Percentiles rank a stretch among this genome's conserved stretches.
These are phyloP conservation scores for Parapristionchus giblindavisi DNA, from an alignment of 2,888 invertebrate genomes.

Conservation along the genomic window DNA sequence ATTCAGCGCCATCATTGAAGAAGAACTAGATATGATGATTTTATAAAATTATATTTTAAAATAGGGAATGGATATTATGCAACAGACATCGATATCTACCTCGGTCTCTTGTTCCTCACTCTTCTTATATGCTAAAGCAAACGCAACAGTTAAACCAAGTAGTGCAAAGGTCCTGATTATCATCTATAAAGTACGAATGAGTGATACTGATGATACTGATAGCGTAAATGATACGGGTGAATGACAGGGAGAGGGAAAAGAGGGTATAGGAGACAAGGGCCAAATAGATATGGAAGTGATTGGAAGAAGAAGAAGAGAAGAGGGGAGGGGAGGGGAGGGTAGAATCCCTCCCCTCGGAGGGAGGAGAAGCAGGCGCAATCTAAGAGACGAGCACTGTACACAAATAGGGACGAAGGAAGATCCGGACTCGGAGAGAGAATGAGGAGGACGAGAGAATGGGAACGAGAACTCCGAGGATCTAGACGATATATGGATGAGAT, in stretches of 20 bases:
- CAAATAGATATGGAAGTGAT: constrained; percentile 11
- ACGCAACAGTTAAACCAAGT: not conserved
- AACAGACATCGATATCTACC: not conserved
- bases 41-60: not conserved
- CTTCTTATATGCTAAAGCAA: constrained; percentile 3
- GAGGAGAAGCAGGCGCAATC: not conserved
- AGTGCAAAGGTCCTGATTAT: constrained; percentile 33
- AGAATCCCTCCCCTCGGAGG: not conserved
- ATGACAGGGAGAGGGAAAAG: not conserved
- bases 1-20: constrained; percentile 53
- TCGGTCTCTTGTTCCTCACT: constrained; percentile 16
- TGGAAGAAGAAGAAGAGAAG: constrained; percentile 6
- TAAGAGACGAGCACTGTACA: not conserved
- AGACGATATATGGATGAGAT: no score
- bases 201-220: constrained; percentile 14
- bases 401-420: no score
- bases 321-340: not conserved
- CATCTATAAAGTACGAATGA: constrained; percentile 33
- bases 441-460: not conserved
- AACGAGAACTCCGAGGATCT: not conserved
- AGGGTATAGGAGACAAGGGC: constrained; percentile 15
- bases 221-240: not conserved
- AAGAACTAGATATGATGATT: constrained; percentile 11
- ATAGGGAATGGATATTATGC: not conserved
- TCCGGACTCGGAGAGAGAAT: no score